Evolutionary conservation across 1,140 invertebrate genomes (phyloP).

Genomic region (Euschistus heros): DNA sequence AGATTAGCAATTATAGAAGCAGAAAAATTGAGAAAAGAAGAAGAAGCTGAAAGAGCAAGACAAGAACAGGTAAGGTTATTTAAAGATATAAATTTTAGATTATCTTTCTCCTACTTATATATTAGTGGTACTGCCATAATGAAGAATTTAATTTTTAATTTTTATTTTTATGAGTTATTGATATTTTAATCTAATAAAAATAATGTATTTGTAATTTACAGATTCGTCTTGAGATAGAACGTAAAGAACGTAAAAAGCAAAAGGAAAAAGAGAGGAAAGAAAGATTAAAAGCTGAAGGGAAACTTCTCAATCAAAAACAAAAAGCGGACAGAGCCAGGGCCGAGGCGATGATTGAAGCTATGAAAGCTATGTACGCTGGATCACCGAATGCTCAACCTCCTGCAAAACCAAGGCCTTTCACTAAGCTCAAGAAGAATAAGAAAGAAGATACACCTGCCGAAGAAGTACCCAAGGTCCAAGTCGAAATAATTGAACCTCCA

Average conservation of each 20-base stretch:
- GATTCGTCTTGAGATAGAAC: constrained; percentile 68
- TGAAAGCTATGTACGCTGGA: constrained; percentile 58
- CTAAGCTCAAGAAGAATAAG: constrained; percentile 39
- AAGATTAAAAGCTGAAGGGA: constrained; percentile 87
- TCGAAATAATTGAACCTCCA: constrained; percentile 3
- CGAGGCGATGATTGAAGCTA: constrained; percentile 73
- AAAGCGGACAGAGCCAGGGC: constrained; percentile 78
- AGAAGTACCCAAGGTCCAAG: constrained; percentile 2
- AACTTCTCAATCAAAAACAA: constrained; percentile 83
- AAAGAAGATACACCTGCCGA: background rate
- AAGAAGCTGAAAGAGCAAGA: constrained; percentile 59
- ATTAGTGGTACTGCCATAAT: too few relatives aligned
- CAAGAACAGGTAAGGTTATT: constrained; percentile 52
- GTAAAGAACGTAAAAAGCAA: constrained; percentile 82
- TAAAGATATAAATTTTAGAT: too few relatives aligned
- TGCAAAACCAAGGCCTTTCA: constrained; percentile 18
- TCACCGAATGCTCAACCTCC: background rate
- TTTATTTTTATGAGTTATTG: too few relatives aligned
- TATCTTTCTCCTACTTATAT: too few relatives aligned
- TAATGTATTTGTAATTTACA: constrained; percentile 33
- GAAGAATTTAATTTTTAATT: too few relatives aligned
- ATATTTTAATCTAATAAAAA: too few relatives aligned
- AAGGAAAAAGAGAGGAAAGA: constrained; percentile 92
- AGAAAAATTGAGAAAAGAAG: constrained; percentile 59
- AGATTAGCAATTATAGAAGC: constrained; percentile 64